Conservation (phyloP, 2,113 vertebrate genomes). For the Tychaedon coryphoeus region DNA sequence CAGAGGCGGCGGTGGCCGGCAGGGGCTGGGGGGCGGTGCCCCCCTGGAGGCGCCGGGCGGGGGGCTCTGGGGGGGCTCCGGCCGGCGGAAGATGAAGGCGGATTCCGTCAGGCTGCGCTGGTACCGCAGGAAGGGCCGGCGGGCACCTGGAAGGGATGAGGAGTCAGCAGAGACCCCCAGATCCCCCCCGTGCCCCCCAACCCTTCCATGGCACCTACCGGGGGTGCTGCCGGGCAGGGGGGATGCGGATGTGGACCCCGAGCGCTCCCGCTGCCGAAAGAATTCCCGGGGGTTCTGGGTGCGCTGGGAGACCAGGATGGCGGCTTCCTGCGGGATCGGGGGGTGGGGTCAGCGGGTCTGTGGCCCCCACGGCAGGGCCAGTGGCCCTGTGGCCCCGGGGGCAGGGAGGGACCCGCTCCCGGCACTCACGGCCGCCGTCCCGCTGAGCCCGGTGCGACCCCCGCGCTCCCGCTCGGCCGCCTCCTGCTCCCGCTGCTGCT, state of each 20-base stretch:
- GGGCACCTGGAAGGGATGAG: slow-evolving; percentile 54
- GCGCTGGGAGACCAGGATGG: slow-evolving; percentile 78
- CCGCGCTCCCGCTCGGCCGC: slow-evolving; percentile 76
- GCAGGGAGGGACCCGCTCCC: neutral
- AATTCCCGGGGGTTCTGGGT: slow-evolving; percentile 80
- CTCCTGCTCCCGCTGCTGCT: slow-evolving; percentile 59
- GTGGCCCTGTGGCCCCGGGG: neutral
- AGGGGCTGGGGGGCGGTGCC: neutral
- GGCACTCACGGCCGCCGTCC: slow-evolving; percentile 81
- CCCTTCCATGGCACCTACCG: neutral
- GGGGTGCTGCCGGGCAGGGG: slow-evolving; percentile 48
- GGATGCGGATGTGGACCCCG: slow-evolving; percentile 34
- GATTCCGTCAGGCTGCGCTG: slow-evolving; percentile 86
- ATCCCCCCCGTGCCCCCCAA: neutral
- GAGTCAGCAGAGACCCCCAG: neutral
- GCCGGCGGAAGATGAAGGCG: slow-evolving; percentile 79
- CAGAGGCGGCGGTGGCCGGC: neutral
- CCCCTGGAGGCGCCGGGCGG: neutral
- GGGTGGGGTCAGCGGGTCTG: neutral
- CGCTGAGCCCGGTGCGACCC: slow-evolving; percentile 77
- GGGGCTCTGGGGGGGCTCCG: neutral
- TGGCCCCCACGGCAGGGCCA: neutral
- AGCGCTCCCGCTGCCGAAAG: slow-evolving; percentile 81
- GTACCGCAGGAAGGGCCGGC: slow-evolving; percentile 76
- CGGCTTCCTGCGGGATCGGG: slow-evolving; percentile 73